Conservation (phyloP, 2,797 vertebrate genomes). For the Novumbra hubbsi region DNA sequence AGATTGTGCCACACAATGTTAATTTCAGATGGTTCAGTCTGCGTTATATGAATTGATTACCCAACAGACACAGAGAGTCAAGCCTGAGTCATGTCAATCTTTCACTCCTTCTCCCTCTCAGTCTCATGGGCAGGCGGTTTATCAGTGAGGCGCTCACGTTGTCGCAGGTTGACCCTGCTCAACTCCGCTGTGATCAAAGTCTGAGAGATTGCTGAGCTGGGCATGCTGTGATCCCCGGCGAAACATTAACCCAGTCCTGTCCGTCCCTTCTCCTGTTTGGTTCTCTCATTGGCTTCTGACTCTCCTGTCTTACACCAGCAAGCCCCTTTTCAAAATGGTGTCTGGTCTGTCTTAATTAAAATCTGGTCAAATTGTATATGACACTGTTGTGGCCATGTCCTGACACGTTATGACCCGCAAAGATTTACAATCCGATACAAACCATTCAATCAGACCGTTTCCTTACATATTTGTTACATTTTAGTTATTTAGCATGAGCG, state of each 20-base stretch:
- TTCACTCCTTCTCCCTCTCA: slow-evolving; percentile 10
- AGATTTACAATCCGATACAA: too few species aligned
- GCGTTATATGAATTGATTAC: slow-evolving; percentile 36
- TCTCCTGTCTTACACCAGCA: slow-evolving; percentile 3
- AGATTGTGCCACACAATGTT: too few species aligned
- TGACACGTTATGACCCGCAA: too few species aligned
- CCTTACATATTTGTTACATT: too few species aligned
- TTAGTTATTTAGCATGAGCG: too few species aligned
- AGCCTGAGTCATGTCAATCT: slow-evolving; percentile 13
- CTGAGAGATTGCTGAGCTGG: slow-evolving; percentile 37
- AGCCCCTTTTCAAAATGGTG: background rate
- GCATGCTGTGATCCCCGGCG: slow-evolving; percentile 19
- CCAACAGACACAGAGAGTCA: slow-evolving; percentile 19
- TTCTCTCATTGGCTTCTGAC: background rate
- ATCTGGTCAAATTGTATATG: background rate
- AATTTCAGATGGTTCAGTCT: background rate
- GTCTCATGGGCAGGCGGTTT: slow-evolving; percentile 26
- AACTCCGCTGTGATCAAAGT: slow-evolving; percentile 60
- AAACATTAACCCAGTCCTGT: slow-evolving; percentile 56
- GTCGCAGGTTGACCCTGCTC: slow-evolving; percentile 42
- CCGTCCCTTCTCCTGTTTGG: background rate
- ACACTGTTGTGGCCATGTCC: background rate
- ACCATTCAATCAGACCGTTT: too few species aligned
- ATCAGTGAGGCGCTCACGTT: slow-evolving; percentile 41
- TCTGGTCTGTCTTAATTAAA: background rate